A percentile compares a stretch with the other conserved stretches of the same genome.
These are phyloP conservation scores for Plotosus lineatus DNA, from an alignment of 2,113 vertebrate genomes.

Conservation along the genomic window DNA sequence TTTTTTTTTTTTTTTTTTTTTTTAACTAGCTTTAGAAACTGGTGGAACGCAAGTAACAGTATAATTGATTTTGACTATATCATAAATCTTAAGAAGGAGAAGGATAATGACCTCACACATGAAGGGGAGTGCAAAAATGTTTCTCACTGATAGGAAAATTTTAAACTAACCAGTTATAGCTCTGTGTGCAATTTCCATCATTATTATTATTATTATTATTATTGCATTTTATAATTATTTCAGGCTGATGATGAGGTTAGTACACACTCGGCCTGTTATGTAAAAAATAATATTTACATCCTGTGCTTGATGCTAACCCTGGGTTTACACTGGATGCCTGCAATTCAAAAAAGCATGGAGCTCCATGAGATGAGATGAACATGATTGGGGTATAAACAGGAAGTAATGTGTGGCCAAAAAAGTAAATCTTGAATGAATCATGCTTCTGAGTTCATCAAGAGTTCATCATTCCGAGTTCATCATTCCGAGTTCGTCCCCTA, in stretches of 20 bases:
- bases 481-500: too few relatives aligned
- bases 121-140: not conserved
- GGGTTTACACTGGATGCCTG: too few relatives aligned
- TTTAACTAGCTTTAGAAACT: not conserved
- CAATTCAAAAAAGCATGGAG: too few relatives aligned
- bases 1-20: too few relatives aligned
- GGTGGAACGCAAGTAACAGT: not conserved
- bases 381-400: too few relatives aligned
- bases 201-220: too few relatives aligned
- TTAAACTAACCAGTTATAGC: not conserved
- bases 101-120: slow-evolving; percentile 12
- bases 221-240: not conserved
- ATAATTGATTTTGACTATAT: slow-evolving; percentile 17
- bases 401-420: too few relatives aligned
- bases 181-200: not conserved
- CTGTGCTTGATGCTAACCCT: not conserved
- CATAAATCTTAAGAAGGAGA: slow-evolving; percentile 2
- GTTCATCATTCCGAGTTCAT: too few relatives aligned
- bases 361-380: too few relatives aligned
- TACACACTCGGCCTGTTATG: not conserved
- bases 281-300: not conserved
- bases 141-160: not conserved
- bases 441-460: too few relatives aligned
- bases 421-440: too few relatives aligned
- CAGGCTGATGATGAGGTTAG: not conserved